These are phyloP conservation scores for Lycophotia porphyrea DNA, from an alignment of 2,888 invertebrate genomes.

Conservation along the genomic window DNA sequence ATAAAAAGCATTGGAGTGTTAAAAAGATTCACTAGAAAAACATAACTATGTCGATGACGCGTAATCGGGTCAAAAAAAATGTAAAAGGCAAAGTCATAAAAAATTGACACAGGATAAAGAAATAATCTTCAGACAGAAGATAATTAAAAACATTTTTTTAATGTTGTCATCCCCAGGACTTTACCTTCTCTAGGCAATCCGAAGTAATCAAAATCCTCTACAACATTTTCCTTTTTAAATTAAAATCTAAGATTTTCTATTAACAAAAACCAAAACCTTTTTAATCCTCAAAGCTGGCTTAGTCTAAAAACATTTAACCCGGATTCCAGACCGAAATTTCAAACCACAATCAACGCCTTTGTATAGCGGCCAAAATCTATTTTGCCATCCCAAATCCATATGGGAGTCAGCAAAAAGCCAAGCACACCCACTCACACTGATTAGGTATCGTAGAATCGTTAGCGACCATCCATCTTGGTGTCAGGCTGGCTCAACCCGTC, in stretches of 20 bases:
- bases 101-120: background rate
- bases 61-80: background rate
- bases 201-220: slow-evolving; percentile 1
- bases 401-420: slow-evolving; percentile 60
- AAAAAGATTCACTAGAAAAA: background rate
- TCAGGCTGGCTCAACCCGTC: slow-evolving; percentile 71
- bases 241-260: background rate
- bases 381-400: slow-evolving; percentile 56
- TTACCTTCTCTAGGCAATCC: background rate
- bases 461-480: slow-evolving; percentile 78
- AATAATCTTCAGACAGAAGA: background rate
- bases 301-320: slow-evolving; percentile 1
- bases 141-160: background rate
- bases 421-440: slow-evolving; percentile 70
- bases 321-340: slow-evolving; percentile 30
- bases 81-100: background rate
- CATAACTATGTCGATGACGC: background rate
- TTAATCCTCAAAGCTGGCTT: slow-evolving; percentile 14
- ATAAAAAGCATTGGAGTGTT: background rate
- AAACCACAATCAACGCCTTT: slow-evolving; percentile 33
- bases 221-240: background rate
- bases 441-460: slow-evolving; percentile 73
- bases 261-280: background rate
- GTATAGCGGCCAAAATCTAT: slow-evolving; percentile 38
- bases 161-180: background rate